A percentile compares a stretch with the other conserved stretches of the same genome.
Evolutionary conservation across 1,140 invertebrate species (phyloP).

Genomic region (Myzus persicae): DNA sequence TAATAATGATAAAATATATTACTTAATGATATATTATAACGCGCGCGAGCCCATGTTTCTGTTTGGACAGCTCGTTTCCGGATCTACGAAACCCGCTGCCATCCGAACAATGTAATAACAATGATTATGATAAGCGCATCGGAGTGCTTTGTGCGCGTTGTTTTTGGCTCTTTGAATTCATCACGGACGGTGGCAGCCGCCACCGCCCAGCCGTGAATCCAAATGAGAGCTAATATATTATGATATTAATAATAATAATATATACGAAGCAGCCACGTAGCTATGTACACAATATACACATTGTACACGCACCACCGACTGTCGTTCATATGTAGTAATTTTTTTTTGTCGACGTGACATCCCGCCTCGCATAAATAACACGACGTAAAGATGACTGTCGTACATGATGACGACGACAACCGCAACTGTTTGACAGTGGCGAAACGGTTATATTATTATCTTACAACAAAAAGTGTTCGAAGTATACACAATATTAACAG

Average conservation of each 20-base stretch:
- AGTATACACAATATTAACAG: not conserved
- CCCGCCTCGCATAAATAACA: not conserved
- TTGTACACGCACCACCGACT: not conserved
- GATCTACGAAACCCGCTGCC: not conserved
- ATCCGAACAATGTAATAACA: constrained; percentile 42
- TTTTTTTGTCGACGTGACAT: not conserved
- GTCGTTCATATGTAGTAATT: not conserved
- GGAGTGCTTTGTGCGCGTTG: not conserved
- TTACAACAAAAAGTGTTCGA: not conserved
- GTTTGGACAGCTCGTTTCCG: constrained; percentile 56
- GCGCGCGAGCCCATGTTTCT: not conserved
- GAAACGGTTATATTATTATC: not conserved
- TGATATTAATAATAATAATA: constrained; percentile 8
- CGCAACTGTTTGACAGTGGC: not conserved
- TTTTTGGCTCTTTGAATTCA: constrained; percentile 28
- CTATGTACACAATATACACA: not conserved
- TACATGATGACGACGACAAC: not conserved
- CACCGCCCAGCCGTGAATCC: constrained; percentile 21
- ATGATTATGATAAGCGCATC: constrained; percentile 22
- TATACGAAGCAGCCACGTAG: not conserved
- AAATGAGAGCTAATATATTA: constrained; percentile 31
- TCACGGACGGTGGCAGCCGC: not conserved
- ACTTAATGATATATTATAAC: constrained; percentile 15
- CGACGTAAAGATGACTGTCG: not conserved
- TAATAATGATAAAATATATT: constrained; percentile 23